Evolutionary conservation across 2,113 vertebrate genomes (phyloP), one percentile per base, ranked within the genome.

Genomic region (Candoia aspera): DNA sequence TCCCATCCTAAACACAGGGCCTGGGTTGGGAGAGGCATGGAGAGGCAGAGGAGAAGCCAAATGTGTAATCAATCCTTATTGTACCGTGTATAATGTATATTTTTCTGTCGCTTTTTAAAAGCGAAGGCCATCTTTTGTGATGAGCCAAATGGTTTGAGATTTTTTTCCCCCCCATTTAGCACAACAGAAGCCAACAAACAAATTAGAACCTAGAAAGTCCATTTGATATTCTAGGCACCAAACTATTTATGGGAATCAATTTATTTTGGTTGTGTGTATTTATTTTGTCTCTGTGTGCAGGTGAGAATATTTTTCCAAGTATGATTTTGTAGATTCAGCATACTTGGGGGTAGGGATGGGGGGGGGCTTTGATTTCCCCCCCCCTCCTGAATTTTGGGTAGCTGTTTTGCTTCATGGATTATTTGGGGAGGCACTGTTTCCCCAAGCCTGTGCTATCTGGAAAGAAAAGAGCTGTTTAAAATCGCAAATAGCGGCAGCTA

Each of bases 31-130:
- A 59, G 23, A 17, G 49, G 4, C 13, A 24, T 0, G 26, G 49
- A 1, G 24, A 15, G 49, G 26, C 4, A 8, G 23, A n/a, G 15
- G 9, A 24, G 85, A 96, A 96, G 91, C 94, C 95, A 95, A 95
- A 95, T 95, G 94, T 96, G 94, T 95, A 95, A 96, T 96, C 96
- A 96, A 93, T 95, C 93, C 88, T 90, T 93, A 88, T 92, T 92
- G 95, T 93, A 92, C 59, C 84, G 88, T 95, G 93, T 92, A 91
- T 93, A 94, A 94, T 95, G 96, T 96, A 90, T 87, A 92, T 94
- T 93, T 92, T 96, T 87, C 94, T 93, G 60, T 42, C 93, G 92
- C 88, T 88, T 85, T 91, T 85, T 55, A n/a, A 93, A 94, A 95
- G 92, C 93, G 94, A 94, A 93, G 91, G 92, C 92, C 91, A 93